Percentiles rank a stretch among this genome's conserved stretches.
Conservation (phyloP, 2,797 vertebrate species). For the Pseudochromis fuscus region DNA sequence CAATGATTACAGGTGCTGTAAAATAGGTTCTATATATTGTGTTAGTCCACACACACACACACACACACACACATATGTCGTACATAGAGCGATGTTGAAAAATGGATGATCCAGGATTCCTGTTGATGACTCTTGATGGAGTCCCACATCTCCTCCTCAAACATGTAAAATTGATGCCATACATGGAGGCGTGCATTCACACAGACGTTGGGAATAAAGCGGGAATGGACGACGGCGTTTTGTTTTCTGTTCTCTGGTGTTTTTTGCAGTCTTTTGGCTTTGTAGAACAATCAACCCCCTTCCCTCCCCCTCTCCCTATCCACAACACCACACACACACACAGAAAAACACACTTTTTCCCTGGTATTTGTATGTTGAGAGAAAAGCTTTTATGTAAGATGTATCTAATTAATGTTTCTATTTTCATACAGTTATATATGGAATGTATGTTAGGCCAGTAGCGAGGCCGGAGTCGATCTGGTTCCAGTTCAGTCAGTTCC, state of each 20-base stretch:
- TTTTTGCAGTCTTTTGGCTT: constrained; percentile 74
- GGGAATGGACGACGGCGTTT: constrained; percentile 28
- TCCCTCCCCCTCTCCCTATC: background rate
- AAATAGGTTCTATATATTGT: constrained; percentile 50
- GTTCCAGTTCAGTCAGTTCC: constrained; percentile 72
- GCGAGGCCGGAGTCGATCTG: constrained; percentile 65
- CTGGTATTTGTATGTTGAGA: constrained; percentile 76
- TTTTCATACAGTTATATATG: constrained; percentile 81
- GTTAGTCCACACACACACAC: constrained; percentile 22
- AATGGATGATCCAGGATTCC: constrained; percentile 53
- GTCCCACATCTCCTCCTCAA: constrained; percentile 33
- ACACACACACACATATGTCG: constrained; percentile 14
- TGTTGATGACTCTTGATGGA: constrained; percentile 51
- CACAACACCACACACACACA: constrained; percentile 5
- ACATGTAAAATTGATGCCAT: constrained; percentile 63
- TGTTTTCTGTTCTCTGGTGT: constrained; percentile 67
- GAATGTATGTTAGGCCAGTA: constrained; percentile 78
- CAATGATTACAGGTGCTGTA: constrained; percentile 58
- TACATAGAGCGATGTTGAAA: constrained; percentile 43
- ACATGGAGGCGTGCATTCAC: constrained; percentile 20
- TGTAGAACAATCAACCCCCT: constrained; percentile 62
- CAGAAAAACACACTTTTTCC: constrained; percentile 20
- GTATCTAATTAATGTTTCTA: constrained; percentile 80
- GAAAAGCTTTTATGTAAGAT: constrained; percentile 76
- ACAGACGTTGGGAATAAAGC: background rate